Conservation (phyloP, 2,113 vertebrate species). For the Steatornis caripensis region DNA sequence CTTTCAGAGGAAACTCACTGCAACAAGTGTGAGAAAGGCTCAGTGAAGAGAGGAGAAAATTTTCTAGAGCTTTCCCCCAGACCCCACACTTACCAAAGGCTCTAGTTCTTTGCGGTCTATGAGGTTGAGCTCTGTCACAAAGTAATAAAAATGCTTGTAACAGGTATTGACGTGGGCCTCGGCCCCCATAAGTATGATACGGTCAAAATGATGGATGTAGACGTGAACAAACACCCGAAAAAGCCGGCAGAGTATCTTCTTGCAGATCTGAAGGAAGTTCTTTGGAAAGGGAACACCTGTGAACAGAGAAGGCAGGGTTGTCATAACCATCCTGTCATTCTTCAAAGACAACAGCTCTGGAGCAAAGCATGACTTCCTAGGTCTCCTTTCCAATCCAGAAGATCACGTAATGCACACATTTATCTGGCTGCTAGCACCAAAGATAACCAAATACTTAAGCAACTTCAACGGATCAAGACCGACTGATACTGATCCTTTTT, state of each 20-base stretch:
- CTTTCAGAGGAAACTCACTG: background rate
- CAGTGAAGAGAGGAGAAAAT: background rate
- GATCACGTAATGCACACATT: background rate
- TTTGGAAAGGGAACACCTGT: slow-evolving; percentile 86
- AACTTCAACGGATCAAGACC: background rate
- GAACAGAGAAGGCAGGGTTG: background rate
- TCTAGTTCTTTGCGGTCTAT: slow-evolving; percentile 87
- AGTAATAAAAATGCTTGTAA: slow-evolving; percentile 91
- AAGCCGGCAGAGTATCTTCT: slow-evolving; percentile 86
- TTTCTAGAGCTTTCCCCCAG: background rate
- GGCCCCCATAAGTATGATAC: slow-evolving; percentile 83
- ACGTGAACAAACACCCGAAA: slow-evolving; percentile 87
- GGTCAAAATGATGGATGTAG: slow-evolving; percentile 88
- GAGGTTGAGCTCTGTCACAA: slow-evolving; percentile 84
- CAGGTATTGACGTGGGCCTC: slow-evolving; percentile 88
- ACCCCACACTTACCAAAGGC: slow-evolving; percentile 79
- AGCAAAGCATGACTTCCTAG: background rate
- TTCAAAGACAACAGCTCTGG: background rate
- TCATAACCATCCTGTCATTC: background rate
- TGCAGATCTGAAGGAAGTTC: slow-evolving; percentile 88
- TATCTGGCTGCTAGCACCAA: background rate
- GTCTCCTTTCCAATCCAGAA: background rate
- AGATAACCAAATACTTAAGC: background rate
- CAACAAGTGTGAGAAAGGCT: background rate
- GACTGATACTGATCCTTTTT: background rate